phyloP scores from a whole-genome alignment of 2,797 vertebrate species.

The Hypotaenidia okinawae region DNA sequence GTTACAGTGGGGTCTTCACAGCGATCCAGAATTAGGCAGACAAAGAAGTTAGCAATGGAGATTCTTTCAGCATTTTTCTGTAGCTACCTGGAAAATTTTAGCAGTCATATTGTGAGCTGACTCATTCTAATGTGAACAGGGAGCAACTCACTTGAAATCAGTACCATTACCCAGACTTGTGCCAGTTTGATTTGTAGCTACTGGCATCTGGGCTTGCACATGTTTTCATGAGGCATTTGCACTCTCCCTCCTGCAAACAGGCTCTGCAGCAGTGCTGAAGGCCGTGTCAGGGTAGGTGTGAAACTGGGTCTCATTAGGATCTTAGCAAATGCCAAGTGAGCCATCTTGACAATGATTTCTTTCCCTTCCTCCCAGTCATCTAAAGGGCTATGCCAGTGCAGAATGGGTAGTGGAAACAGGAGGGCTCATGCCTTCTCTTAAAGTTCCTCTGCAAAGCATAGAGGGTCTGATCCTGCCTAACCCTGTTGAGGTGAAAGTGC shows the following conservation, averaged over 20 bases:
- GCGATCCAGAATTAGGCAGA: not conserved
- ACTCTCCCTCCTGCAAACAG: not conserved
- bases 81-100: not conserved
- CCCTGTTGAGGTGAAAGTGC: not conserved
- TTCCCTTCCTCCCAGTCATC: not conserved
- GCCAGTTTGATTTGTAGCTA: not conserved
- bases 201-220: not conserved
- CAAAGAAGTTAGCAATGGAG: not conserved
- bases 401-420: not conserved
- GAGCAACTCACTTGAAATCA: not conserved
- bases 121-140: not conserved
- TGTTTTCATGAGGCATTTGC: not conserved
- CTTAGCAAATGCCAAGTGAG: slow-evolving; percentile 12
- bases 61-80: not conserved
- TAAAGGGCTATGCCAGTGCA: not conserved
- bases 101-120: not conserved
- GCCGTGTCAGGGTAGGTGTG: not conserved
- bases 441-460: not conserved
- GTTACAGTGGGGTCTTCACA: not conserved
- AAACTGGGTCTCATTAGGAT: not conserved
- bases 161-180: not conserved
- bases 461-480: not conserved
- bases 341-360: not conserved
- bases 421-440: not conserved
- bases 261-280: not conserved